Conservation (phyloP, 1,140 invertebrate species). For the Nomia melanderi region DNA sequence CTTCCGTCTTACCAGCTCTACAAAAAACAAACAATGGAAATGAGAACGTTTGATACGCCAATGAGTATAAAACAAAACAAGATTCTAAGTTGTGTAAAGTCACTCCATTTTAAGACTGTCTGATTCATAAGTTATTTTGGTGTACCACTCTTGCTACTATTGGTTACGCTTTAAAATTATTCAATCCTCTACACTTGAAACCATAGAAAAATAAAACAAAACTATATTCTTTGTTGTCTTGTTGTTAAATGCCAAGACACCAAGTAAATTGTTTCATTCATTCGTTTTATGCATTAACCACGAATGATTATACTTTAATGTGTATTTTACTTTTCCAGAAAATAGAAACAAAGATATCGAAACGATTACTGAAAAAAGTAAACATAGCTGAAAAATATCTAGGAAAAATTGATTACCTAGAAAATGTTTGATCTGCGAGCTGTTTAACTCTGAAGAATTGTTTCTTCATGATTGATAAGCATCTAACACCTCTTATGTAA, state of each 20-base stretch:
- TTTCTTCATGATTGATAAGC: conserved; percentile 86
- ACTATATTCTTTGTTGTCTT: not conserved
- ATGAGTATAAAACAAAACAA: not conserved
- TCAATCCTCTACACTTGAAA: not conserved
- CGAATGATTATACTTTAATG: not conserved
- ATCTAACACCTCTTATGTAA: conserved; percentile 27
- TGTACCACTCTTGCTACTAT: not conserved
- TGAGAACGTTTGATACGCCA: not conserved
- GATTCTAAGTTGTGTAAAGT: not conserved
- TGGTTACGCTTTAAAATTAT: not conserved
- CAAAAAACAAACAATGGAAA: conserved; percentile 10
- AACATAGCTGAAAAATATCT: not conserved
- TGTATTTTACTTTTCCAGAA: not conserved
- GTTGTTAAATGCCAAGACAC: not conserved
- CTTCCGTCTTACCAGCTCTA: conserved; percentile 94
- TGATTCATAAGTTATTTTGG: conserved; percentile 43
- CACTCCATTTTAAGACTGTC: conserved; percentile 27
- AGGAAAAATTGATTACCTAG: conserved; percentile 84
- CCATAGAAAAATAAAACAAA: not conserved
- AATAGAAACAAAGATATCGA: not conserved
- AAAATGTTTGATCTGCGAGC: conserved; percentile 93
- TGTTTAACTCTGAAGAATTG: conserved; percentile 94
- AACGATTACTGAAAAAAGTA: not conserved
- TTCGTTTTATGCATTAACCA: not conserved
- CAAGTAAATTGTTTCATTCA: not conserved